Conservation (phyloP, 2,113 vertebrate species). For the Pygathrix nemaeus region DNA sequence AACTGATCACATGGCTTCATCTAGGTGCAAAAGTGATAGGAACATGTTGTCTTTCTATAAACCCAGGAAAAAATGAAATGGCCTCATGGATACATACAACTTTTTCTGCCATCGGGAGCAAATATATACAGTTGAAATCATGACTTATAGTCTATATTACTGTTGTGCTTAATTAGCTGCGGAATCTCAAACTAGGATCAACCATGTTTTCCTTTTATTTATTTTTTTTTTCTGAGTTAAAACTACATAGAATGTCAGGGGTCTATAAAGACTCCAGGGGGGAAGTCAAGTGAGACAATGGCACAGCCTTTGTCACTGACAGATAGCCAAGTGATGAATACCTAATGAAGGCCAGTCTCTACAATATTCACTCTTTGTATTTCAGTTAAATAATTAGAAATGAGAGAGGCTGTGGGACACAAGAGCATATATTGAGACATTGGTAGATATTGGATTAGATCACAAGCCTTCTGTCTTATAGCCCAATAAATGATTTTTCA, state of each 20-base stretch:
- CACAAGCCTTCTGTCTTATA: background rate
- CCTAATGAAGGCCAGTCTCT: background rate
- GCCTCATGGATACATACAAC: background rate
- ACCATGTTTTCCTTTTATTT: background rate
- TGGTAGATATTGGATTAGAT: background rate
- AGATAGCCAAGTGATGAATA: background rate
- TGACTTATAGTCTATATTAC: background rate
- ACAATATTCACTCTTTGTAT: background rate
- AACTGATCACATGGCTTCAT: background rate
- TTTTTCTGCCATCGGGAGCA: background rate
- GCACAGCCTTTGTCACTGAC: background rate
- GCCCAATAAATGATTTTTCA: background rate
- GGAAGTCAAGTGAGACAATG: constrained; percentile 5
- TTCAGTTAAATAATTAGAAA: constrained; percentile 3
- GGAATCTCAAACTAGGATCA: constrained; percentile 17
- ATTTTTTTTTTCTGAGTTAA: background rate
- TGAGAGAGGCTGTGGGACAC: background rate
- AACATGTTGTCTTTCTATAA: background rate
- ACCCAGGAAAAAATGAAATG: background rate
- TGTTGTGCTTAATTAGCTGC: background rate
- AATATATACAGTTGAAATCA: constrained; percentile 29
- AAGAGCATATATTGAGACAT: background rate
- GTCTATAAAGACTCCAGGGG: background rate
- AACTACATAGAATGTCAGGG: background rate
- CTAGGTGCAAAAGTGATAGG: background rate